A percentile compares a stretch with the other conserved stretches of the same genome.
Conservation (phyloP, 2,888 invertebrate genomes). For the Parthenolecanium corni region DNA sequence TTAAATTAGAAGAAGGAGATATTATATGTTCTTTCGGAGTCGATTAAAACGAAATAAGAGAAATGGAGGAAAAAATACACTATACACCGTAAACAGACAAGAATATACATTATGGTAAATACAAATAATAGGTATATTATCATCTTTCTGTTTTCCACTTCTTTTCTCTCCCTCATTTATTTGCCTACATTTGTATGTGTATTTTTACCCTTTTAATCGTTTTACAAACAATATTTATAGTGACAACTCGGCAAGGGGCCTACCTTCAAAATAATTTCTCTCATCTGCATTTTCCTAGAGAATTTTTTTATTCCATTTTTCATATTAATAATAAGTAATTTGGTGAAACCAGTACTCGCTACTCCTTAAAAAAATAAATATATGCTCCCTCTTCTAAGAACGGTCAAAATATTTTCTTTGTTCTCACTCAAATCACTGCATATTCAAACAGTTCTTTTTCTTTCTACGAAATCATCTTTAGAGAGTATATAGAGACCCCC, state of each 20-base stretch:
- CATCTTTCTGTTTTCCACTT: constrained; percentile 24
- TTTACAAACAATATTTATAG: constrained; percentile 25
- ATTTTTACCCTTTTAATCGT: constrained; percentile 10
- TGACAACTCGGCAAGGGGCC: constrained; percentile 25
- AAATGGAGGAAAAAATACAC: constrained; percentile 3
- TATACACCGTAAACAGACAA: constrained; percentile 4
- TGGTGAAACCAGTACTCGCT: constrained; percentile 1
- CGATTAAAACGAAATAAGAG: constrained; percentile 15
- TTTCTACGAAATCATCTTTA: background rate
- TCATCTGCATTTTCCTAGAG: background rate
- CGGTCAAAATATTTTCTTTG: constrained; percentile 13
- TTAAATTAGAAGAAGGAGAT: constrained; percentile 18
- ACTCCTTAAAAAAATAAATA: background rate
- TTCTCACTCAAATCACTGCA: background rate
- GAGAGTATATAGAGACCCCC: background rate
- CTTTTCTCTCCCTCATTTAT: constrained; percentile 16
- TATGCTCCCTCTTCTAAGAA: background rate
- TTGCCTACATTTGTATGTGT: constrained; percentile 13
- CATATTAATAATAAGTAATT: constrained; percentile 3
- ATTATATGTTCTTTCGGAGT: constrained; percentile 23
- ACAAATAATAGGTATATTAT: constrained; percentile 28
- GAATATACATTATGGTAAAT: constrained; percentile 28
- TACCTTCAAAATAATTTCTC: constrained; percentile 13
- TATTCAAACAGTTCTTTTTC: too few relatives aligned
- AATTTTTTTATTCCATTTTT: background rate